phyloP scores from a whole-genome alignment of 2,113 vertebrate genomes.

The Scatophagus argus region DNA sequence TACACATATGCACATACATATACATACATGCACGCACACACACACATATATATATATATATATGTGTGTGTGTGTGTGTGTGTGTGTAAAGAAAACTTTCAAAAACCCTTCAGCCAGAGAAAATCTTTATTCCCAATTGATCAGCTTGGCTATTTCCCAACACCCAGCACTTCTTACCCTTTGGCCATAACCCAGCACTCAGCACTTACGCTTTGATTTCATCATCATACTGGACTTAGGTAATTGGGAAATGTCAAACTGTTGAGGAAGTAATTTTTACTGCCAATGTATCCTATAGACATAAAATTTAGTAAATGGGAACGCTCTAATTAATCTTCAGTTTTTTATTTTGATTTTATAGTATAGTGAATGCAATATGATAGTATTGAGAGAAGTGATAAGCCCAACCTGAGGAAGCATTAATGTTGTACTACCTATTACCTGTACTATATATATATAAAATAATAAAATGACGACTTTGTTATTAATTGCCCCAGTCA shows the following conservation, averaged over 20 bases:
- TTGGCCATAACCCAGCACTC: constrained; percentile 13
- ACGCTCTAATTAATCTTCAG: neutral
- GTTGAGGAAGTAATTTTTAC: constrained; percentile 51
- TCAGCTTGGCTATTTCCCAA: constrained; percentile 39
- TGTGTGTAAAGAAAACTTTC: constrained; percentile 12
- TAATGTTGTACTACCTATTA: neutral
- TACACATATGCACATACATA: too few relatives aligned
- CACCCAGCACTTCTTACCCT: constrained; percentile 49
- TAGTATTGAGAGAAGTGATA: neutral
- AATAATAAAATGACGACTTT: neutral
- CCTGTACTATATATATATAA: too few relatives aligned
- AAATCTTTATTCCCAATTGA: constrained; percentile 23
- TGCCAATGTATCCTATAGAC: constrained; percentile 23
- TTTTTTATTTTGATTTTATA: neutral
- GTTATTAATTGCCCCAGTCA: constrained; percentile 4
- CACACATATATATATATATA: too few relatives aligned
- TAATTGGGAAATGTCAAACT: constrained; percentile 50
- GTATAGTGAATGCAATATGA: neutral
- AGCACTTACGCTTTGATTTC: constrained; percentile 76
- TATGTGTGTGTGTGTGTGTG: too few relatives aligned
- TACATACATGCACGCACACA: too few relatives aligned
- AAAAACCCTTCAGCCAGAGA: constrained; percentile 33
- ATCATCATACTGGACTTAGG: constrained; percentile 69
- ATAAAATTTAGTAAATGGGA: neutral
- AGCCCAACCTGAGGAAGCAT: neutral